Percentiles rank a stretch among this genome's conserved stretches.
Evolutionary conservation across 2,797 vertebrate species (phyloP).

Genomic region (Echeneis naucrates): DNA sequence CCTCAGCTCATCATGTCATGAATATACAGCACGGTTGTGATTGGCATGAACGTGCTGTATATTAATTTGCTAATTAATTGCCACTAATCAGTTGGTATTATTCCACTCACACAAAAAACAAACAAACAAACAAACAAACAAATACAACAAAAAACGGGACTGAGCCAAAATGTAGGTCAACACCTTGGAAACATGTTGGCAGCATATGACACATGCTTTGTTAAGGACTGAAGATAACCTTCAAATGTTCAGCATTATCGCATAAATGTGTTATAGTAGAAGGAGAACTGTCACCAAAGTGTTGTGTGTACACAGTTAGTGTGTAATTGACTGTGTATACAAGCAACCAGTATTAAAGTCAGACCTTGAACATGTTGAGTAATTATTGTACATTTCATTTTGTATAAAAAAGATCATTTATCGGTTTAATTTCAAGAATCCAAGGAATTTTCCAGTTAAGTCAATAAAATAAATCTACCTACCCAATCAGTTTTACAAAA

Average conservation of each 20-base stretch:
- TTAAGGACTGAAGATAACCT: constrained; percentile 26
- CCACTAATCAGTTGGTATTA: neutral
- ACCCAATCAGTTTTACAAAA: too few species aligned
- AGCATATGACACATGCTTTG: constrained; percentile 5
- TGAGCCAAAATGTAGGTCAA: constrained; percentile 34
- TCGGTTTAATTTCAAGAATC: too few species aligned
- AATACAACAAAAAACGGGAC: too few species aligned
- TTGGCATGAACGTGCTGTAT: neutral
- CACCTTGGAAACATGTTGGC: constrained; percentile 1
- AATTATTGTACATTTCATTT: neutral
- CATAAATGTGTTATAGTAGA: neutral
- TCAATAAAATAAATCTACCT: too few species aligned
- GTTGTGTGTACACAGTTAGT: neutral
- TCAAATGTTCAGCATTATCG: constrained; percentile 23
- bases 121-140: too few species aligned
- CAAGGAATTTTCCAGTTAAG: too few species aligned
- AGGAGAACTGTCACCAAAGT: neutral
- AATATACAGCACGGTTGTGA: neutral
- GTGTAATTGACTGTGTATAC: neutral
- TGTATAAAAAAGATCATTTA: too few species aligned
- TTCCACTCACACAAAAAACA: too few species aligned
- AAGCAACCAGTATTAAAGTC: neutral
- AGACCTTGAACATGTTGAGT: too few species aligned
- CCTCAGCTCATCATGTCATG: neutral
- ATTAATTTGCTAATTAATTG: too few species aligned